phyloP scores from a whole-genome alignment of 92 coral and sea anemone species.

The Montipora capitata region DNA sequence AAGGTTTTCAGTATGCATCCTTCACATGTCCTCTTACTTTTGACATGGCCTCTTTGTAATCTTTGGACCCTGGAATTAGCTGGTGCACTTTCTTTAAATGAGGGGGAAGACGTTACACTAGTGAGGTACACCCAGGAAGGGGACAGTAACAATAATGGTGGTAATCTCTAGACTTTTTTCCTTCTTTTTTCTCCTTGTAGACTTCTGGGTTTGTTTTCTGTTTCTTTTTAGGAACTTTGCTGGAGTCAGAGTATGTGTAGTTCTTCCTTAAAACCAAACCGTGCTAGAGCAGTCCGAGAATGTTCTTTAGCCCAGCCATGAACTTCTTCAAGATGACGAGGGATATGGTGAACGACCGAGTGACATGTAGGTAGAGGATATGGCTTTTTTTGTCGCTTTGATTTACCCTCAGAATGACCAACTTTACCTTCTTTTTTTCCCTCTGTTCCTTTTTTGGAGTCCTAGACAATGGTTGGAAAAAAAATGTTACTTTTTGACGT shows the following conservation, averaged over 20 bases:
- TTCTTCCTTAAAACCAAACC: neutral
- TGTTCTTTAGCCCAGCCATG: conserved; percentile 55
- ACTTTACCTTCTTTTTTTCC: too few species aligned
- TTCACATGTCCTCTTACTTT: neutral
- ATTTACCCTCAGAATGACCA: too few species aligned
- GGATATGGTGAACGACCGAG: conserved; percentile 40
- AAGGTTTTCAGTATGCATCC: neutral
- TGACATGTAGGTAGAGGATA: conserved; percentile 32
- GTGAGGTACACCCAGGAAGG: conserved; percentile 12
- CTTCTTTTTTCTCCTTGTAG: conserved; percentile 4
- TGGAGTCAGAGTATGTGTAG: neutral
- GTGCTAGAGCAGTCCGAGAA: conserved; percentile 10
- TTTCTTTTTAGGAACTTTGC: neutral
- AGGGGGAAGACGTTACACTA: conserved; percentile 31
- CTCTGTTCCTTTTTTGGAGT: too few species aligned
- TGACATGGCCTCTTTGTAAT: neutral
- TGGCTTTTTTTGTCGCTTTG: too few species aligned
- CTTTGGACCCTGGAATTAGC: neutral
- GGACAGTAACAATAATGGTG: conserved; percentile 50
- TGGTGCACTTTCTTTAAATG: conserved; percentile 57
- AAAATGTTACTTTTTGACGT: too few species aligned
- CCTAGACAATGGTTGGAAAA: too few species aligned
- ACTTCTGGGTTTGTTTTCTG: neutral
- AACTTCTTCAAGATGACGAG: conserved; percentile 46
- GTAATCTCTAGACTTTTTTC: conserved; percentile 28